Evolutionary conservation across 37 sponge, comb jelly and placozoan genomes (phyloP), one percentile per base, ranked within the genome.

Genomic region (Haliclona indistincta): DNA sequence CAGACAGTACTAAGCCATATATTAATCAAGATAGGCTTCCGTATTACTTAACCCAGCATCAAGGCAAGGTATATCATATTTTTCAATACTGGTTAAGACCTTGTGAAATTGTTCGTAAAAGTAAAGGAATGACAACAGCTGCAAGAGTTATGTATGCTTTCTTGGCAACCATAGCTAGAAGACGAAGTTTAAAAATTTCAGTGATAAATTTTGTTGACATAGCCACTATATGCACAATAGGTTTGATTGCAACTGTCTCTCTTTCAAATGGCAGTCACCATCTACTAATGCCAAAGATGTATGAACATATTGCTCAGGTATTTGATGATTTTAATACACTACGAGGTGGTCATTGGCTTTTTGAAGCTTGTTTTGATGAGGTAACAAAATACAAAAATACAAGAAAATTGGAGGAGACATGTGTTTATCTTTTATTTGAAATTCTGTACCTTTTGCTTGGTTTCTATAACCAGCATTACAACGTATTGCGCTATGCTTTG

Each of bases 301-400:
- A 87, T 52, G 58, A 70, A 19, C 64, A 71, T 28, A 39, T 37
- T 32, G 72, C 76, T 2, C 77, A 87, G 47, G n/a, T 87, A 3
- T 87, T 87, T 63, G 80, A 70, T 36, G 29, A 64, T 32, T 40
- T 82, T 45, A 75, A 75, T n/a, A n/a, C n/a, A n/a, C n/a, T n/a
- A n/a, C n/a, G n/a, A n/a, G n/a, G n/a, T n/a, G n/a, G n/a, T n/a
- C n/a, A n/a, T n/a, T n/a, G n/a, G n/a, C n/a, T n/a, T n/a, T n/a
- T n/a, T n/a, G n/a, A n/a, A n/a, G n/a, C n/a, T n/a, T n/a, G n/a
- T n/a, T n/a, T n/a, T n/a, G n/a, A n/a, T n/a, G n/a, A n/a, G n/a
- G n/a, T n/a, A n/a, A n/a, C n/a, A n/a, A n/a, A n/a, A n/a, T n/a
- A n/a, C n/a, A n/a, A n/a, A n/a, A n/a, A n/a, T n/a, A n/a, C n/a